Evolutionary conservation across 1,140 invertebrate species (phyloP).

Genomic region (Lucilia sericata): DNA sequence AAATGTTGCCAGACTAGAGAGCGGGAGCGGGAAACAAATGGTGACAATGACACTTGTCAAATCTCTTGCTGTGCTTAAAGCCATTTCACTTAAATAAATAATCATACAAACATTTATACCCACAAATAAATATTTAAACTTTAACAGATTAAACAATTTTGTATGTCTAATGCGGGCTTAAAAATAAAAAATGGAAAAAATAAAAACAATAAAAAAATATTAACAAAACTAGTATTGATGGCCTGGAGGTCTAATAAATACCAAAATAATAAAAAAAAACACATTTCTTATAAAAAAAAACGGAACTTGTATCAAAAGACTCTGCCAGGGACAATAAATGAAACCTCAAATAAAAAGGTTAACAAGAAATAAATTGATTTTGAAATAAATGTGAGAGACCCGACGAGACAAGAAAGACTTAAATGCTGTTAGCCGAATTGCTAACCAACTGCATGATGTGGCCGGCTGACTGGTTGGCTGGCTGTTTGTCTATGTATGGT

Average conservation of each 20-base stretch:
- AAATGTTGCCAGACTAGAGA: not conserved
- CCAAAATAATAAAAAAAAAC: not conserved
- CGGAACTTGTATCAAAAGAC: conserved; percentile 6
- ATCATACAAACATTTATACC: not conserved
- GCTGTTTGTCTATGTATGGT: not conserved
- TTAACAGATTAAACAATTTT: conserved; percentile 23
- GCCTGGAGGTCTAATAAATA: conserved; percentile 28
- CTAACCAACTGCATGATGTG: not conserved
- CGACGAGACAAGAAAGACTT: not conserved
- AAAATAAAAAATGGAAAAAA: not conserved
- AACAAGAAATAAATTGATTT: conserved; percentile 30
- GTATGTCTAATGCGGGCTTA: conserved; percentile 8
- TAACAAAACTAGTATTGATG: conserved; percentile 34
- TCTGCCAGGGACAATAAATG: not conserved
- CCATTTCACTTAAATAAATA: not conserved
- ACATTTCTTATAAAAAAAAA: not conserved
- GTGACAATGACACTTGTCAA: conserved; percentile 40
- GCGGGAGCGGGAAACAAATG: not conserved
- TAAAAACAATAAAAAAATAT: conserved; percentile 8
- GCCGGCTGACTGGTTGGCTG: not conserved
- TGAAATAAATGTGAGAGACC: conserved; percentile 31
- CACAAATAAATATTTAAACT: not conserved
- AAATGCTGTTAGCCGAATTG: not conserved
- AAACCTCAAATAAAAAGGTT: not conserved
- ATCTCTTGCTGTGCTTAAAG: conserved; percentile 29